Percentiles rank a stretch among this genome's conserved stretches.
Evolutionary conservation across 1,140 invertebrate genomes (phyloP).

Genomic region (Cherax quadricarinatus): DNA sequence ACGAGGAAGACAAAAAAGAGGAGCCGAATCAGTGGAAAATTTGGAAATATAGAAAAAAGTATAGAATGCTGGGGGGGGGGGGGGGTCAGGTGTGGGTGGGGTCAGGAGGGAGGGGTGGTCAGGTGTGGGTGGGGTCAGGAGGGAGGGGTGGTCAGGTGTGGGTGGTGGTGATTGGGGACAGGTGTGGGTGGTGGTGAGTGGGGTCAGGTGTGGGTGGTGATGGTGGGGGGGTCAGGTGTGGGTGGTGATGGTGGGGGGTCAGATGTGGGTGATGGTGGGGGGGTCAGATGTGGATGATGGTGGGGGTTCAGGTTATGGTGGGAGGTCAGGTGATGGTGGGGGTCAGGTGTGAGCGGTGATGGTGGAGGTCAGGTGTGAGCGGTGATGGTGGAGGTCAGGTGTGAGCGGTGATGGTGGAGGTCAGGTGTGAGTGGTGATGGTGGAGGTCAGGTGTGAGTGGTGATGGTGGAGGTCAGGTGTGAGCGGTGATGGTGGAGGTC

Average conservation of each 20-base stretch:
- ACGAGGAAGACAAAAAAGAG: neutral
- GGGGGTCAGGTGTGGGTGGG: neutral
- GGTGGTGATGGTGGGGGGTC: neutral
- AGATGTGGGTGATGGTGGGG: neutral
- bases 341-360: too few relatives aligned
- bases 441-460: neutral
- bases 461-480: neutral
- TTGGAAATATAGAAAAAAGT: neutral
- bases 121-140: neutral
- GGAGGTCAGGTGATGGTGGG: neutral
- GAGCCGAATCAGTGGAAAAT: neutral
- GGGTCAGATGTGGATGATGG: neutral
- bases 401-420: neutral
- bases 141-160: too few relatives aligned
- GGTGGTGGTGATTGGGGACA: neutral
- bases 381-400: neutral
- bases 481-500: too few relatives aligned
- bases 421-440: too few relatives aligned
- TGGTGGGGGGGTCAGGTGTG: neutral
- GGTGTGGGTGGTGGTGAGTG: neutral
- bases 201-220: neutral
- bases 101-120: neutral
- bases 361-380: neutral
- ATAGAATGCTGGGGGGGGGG: neutral
- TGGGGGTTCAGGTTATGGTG: neutral